A percentile compares a stretch with the other conserved stretches of the same genome.
These are phyloP conservation scores for Heptranchias perlo DNA, from an alignment of 2,113 vertebrate genomes.

Conservation along the genomic window DNA sequence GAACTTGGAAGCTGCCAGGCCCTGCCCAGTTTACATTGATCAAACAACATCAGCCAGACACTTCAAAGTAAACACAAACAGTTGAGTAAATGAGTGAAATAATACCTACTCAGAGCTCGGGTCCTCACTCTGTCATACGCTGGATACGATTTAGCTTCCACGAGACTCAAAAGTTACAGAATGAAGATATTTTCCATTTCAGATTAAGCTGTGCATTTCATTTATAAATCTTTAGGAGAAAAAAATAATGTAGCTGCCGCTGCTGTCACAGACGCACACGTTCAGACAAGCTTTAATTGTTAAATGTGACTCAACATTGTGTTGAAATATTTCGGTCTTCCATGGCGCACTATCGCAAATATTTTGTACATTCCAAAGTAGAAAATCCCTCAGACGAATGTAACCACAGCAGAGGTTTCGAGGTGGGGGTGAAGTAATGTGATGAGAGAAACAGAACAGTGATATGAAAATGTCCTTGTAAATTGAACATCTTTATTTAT, in stretches of 20 bases:
- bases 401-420: not conserved
- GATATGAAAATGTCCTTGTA: not conserved
- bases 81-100: not conserved
- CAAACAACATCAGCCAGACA: not conserved
- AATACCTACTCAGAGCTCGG: not conserved
- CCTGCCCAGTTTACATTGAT: not conserved
- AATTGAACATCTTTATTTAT: not conserved
- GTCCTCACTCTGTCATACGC: too few relatives aligned
- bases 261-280: not conserved
- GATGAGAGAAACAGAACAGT: not conserved
- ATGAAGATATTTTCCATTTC: not conserved
- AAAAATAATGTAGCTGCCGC: not conserved
- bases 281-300: constrained; percentile 25
- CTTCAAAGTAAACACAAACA: not conserved
- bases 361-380: not conserved
- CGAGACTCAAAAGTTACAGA: not conserved
- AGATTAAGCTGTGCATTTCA: not conserved
- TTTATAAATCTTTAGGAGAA: not conserved
- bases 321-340: not conserved
- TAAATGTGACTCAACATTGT: not conserved
- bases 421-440: not conserved
- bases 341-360: not conserved
- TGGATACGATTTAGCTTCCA: not conserved
- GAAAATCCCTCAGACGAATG: not conserved
- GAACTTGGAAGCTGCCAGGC: not conserved